Evolutionary conservation across 2,113 vertebrate genomes (phyloP).

Genomic region (Montifringilla adamsi): DNA sequence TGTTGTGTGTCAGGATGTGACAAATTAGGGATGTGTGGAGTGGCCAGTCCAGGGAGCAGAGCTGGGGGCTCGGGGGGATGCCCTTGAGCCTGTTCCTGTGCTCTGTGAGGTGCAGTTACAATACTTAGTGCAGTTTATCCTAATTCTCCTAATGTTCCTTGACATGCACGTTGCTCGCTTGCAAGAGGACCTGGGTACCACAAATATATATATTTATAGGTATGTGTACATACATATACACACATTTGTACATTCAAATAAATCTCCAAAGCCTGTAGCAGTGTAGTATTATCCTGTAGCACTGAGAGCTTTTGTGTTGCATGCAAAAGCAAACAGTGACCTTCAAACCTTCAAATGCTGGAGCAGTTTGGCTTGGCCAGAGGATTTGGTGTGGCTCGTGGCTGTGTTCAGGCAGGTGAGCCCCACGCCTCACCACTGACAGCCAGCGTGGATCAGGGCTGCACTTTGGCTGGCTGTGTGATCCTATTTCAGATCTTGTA

Average conservation of each 20-base stretch:
- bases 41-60: not conserved
- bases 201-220: too few relatives aligned
- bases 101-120: not conserved
- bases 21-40: rapidly evolving
- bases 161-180: rapidly evolving
- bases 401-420: not conserved
- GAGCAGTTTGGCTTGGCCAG: not conserved
- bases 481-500: not conserved
- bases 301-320: not conserved
- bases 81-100: not conserved
- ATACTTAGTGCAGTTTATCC: not conserved
- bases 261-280: not conserved
- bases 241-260: not conserved
- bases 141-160: too few relatives aligned
- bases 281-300: not conserved
- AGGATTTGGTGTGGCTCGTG: not conserved
- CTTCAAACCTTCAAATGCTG: not conserved
- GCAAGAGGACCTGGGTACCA: not conserved
- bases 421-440: not conserved
- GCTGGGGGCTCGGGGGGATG: not conserved
- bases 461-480: not conserved
- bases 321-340: not conserved
- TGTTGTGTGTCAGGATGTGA: not conserved
- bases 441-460: rapidly evolving
- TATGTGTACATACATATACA: too few relatives aligned